A percentile compares a stretch with the other conserved stretches of the same genome.
Evolutionary conservation across 1,140 invertebrate genomes (phyloP).

Genomic region (Rhynchophorus ferrugineus): DNA sequence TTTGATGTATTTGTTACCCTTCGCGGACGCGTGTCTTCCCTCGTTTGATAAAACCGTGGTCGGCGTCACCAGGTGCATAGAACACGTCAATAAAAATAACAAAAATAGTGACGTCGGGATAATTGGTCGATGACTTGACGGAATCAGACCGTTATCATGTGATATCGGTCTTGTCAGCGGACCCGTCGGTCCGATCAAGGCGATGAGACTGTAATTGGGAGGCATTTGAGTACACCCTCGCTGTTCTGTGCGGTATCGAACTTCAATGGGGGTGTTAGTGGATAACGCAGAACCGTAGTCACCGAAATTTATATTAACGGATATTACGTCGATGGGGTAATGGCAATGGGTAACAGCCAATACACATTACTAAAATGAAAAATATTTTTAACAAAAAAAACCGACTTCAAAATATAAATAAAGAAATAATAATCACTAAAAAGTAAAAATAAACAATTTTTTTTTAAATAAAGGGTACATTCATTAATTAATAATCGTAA

Average conservation of each 20-base stretch:
- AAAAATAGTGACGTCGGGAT: slow-evolving; percentile 15
- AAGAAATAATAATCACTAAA: too few relatives aligned
- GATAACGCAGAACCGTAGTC: slow-evolving; percentile 6
- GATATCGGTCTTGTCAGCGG: slow-evolving; percentile 21
- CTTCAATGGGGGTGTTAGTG: slow-evolving; percentile 10
- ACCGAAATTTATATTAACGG: too few relatives aligned
- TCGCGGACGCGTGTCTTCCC: too few relatives aligned
- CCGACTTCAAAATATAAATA: too few relatives aligned
- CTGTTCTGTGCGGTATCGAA: background rate
- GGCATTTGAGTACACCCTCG: slow-evolving; percentile 17
- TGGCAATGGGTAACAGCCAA: too few relatives aligned
- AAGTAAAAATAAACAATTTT: too few relatives aligned
- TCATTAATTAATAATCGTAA: too few relatives aligned
- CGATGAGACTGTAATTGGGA: slow-evolving; percentile 24
- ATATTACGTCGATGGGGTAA: too few relatives aligned
- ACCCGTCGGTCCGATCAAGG: slow-evolving; percentile 15
- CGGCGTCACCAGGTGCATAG: slow-evolving; percentile 10
- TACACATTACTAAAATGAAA: too few relatives aligned
- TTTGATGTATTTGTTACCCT: too few relatives aligned
- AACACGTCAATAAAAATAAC: slow-evolving; percentile 20
- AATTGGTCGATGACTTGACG: slow-evolving; percentile 26
- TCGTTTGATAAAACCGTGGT: background rate
- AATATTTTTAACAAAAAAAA: too few relatives aligned
- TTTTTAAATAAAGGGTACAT: too few relatives aligned
- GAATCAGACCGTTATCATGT: slow-evolving; percentile 23